These are phyloP conservation scores for Acanthurus tractus DNA, from an alignment of 2,797 vertebrate species.

Conservation along the genomic window DNA sequence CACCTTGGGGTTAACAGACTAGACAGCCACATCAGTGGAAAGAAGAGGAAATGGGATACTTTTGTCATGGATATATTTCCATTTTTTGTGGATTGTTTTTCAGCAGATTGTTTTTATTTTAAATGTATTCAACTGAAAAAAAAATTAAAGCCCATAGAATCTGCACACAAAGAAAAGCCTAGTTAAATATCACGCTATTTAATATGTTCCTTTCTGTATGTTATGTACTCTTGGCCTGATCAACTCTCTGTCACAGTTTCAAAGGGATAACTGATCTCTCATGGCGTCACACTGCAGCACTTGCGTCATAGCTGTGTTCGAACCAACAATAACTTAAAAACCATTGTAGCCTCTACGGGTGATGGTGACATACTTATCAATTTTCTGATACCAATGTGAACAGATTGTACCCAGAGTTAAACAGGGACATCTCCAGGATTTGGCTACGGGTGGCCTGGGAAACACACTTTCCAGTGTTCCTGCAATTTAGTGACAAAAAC, in stretches of 20 bases:
- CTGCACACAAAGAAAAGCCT: slow-evolving; percentile 65
- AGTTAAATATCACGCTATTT: slow-evolving; percentile 62
- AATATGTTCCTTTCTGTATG: slow-evolving; percentile 55
- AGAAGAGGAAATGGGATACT: slow-evolving; percentile 49
- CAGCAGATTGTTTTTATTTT: slow-evolving; percentile 58
- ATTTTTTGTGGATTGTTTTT: slow-evolving; percentile 56
- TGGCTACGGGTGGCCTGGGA: slow-evolving; percentile 52
- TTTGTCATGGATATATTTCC: slow-evolving; percentile 46
- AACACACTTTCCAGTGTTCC: slow-evolving; percentile 58
- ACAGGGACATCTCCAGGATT: slow-evolving; percentile 71
- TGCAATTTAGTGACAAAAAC: slow-evolving; percentile 39
- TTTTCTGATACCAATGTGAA: slow-evolving; percentile 76
- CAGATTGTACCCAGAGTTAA: slow-evolving; percentile 63
- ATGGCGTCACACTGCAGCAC: slow-evolving; percentile 49
- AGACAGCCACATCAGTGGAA: slow-evolving; percentile 29
- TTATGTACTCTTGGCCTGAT: slow-evolving; percentile 54
- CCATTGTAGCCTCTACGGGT: slow-evolving; percentile 61
- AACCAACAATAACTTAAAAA: slow-evolving; percentile 59
- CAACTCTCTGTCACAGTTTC: slow-evolving; percentile 54
- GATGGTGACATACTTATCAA: slow-evolving; percentile 57
- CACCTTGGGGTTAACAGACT: slow-evolving; percentile 5
- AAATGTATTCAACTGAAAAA: slow-evolving; percentile 52
- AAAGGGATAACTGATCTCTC: slow-evolving; percentile 46
- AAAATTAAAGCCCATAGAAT: slow-evolving; percentile 69
- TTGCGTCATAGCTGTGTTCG: slow-evolving; percentile 50